Base-by-base conservation (phyloP, 2,797 vertebrate species). In the Taenioides sp. region DNA sequence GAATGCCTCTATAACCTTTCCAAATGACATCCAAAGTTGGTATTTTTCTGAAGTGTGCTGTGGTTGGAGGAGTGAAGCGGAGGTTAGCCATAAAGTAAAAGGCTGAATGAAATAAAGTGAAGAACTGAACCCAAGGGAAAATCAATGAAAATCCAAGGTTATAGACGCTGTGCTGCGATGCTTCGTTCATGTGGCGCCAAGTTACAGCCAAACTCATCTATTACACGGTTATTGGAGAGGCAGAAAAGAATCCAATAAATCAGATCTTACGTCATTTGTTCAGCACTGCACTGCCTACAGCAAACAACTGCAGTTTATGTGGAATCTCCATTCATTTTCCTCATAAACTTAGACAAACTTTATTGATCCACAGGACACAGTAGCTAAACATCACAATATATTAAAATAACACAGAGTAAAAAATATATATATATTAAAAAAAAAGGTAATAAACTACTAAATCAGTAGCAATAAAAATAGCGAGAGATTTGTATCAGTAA, bases 41-140 rank as follows among this genome's bases (percentile, higher is more conserved):
- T 65, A 63, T 52, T 64, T 58, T 43, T 18, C 37, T 17, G 62
- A 73, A 74, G 79, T 70, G 63, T 71, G 64, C 69, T 67, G 61
- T 70, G 70, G 34, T 54, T 10, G 34, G 34, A 55, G 47, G 49
- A 49, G 14, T 55, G 61, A 58, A 47, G 70, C 7, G 18, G 72
- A 82, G 73, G 67, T 75, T 54, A 67, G 6, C 18, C 16, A 6
- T 47, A n/a, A 63, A 67, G 34, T 28, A n/a, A 14, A 16, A 47
- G 11, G 14, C 43, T 17, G 14, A 47, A 47, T 5, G 14, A 47
- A 47, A 14, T 43, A 43, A 43, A 14, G 43, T 5, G 16, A 47
- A 47, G 43, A 54, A n/a, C 20, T 9, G 18, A n/a, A 1, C 2
- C 50, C 52, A 17, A 9, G 11, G 28, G 23, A 31, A 63, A 52